Evolutionary conservation across 2,888 invertebrate species (phyloP).

Genomic region (Antheraea assamensis): DNA sequence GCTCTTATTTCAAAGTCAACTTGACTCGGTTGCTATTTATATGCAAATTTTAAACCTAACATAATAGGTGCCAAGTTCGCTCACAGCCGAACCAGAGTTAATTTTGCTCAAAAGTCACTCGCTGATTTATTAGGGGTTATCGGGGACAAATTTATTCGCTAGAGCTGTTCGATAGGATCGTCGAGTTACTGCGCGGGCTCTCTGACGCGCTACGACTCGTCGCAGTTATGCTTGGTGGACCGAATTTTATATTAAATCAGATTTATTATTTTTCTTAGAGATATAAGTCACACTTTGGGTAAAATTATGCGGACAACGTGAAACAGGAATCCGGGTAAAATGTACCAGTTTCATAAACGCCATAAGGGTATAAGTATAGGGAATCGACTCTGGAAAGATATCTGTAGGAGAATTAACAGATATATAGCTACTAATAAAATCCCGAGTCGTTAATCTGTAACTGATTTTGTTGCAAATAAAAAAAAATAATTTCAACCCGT

Average conservation of each 20-base stretch:
- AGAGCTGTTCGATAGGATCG: constrained; percentile 46
- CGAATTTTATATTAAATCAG: not conserved
- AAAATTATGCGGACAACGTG: not conserved
- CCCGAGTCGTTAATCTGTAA: too few species aligned
- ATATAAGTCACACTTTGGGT: too few species aligned
- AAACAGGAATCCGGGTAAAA: not conserved
- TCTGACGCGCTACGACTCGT: not conserved
- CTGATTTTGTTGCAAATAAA: too few species aligned
- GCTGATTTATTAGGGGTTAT: constrained; percentile 63
- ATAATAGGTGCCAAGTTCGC: constrained; percentile 23
- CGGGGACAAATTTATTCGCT: constrained; percentile 57
- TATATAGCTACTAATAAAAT: too few species aligned
- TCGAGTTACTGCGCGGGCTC: constrained; percentile 11
- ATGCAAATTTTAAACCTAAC: constrained; percentile 59
- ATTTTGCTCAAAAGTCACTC: constrained; percentile 56
- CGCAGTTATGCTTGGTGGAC: not conserved
- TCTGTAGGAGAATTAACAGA: too few species aligned
- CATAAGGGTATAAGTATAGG: too few species aligned
- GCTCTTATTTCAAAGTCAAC: constrained; percentile 42
- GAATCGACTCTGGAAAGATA: too few species aligned
- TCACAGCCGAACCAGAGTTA: constrained; percentile 30
- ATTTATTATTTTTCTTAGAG: not conserved
- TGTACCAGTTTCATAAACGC: too few species aligned
- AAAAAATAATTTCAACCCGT: too few species aligned
- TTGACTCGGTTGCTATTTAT: constrained; percentile 50